Evolutionary conservation across 2,888 invertebrate species (phyloP), one percentile per base, ranked within the genome.

Genomic region (Cremastinae sp.): DNA sequence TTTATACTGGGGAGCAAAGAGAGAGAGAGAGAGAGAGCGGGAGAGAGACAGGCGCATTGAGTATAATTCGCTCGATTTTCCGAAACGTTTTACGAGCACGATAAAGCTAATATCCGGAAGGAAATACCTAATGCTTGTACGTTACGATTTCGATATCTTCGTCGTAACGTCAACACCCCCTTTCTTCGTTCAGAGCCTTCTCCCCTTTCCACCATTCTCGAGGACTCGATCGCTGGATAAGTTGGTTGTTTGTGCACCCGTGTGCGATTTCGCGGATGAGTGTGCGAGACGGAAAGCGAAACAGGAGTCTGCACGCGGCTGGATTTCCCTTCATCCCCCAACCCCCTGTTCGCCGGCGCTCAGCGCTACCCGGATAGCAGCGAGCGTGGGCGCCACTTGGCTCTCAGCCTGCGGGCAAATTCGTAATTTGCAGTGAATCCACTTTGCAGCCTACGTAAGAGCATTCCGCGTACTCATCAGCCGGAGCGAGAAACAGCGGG

Each of bases 341-440:
- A n/a, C n/a, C n/a, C n/a, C n/a, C n/a, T n/a, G 76, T 82, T 81
- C 76, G 78, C 78, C n/a, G n/a, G n/a, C n/a, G n/a, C 72, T 77
- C 68, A 64, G 53, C 69, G 73, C 75, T 74, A 74, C 78, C 74
- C 12, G 71, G 78, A 70, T 74, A 75, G 65, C 77, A 73, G 71
- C 47, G 54, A 61, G 70, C 76, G 73, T n/a, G 16, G 9, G 18
- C 76, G 74, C 71, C 58, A 73, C 72, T 76, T 76, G 75, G 75
- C 72, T 72, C 72, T 58, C 72, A 68, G 72, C 72, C 72, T 76
- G 43, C 53, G 64, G 77, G 78, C 73, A 79, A 79, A 82, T 82
- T 81, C 81, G 82, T 81, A 81, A 83, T 81, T 83, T 83, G 81
- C 81, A 82, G 80, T 82, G 81, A 83, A 81, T 82, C 78, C 80